These are phyloP conservation scores for Sinocyclocheilus maitianheensis DNA, from an alignment of 2,113 vertebrate genomes.

Conservation along the genomic window DNA sequence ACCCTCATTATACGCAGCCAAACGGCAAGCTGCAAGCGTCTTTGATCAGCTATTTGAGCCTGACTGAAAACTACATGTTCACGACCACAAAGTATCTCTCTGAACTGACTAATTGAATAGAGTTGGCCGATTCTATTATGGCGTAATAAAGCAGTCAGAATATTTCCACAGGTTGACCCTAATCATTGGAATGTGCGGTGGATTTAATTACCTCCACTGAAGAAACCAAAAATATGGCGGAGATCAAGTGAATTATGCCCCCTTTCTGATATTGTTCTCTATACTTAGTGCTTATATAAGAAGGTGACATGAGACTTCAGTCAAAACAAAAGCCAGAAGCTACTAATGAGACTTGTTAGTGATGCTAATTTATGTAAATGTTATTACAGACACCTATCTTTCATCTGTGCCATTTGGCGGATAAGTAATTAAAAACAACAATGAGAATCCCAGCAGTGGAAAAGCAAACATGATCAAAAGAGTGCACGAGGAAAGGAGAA, in stretches of 20 bases:
- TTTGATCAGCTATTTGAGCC: conserved; percentile 69
- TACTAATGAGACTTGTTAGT: conserved; percentile 97
- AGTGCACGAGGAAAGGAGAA: conserved; percentile 83
- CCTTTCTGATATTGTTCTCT: conserved; percentile 65
- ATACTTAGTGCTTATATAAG: conserved; percentile 74
- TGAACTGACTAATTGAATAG: conserved; percentile 72
- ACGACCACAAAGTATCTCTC: conserved; percentile 56
- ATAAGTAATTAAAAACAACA: conserved; percentile 99
- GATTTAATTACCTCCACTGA: conserved; percentile 74
- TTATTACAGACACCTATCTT: conserved; percentile 99
- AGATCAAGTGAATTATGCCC: conserved; percentile 72
- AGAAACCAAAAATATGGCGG: conserved; percentile 75
- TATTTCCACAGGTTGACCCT: conserved; percentile 75
- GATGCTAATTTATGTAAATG: conserved; percentile 99
- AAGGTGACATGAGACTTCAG: conserved; percentile 83
- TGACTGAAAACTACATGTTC: conserved; percentile 63
- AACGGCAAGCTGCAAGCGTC: conserved; percentile 67
- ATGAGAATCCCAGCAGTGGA: conserved; percentile 85
- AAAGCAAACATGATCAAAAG: conserved; percentile 92
- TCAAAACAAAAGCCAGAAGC: conserved; percentile 89
- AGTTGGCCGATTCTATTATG: conserved; percentile 61
- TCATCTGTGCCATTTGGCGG: conserved; percentile 96
- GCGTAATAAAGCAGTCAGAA: conserved; percentile 63
- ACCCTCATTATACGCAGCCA: conserved; percentile 72
- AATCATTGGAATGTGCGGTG: conserved; percentile 68